A percentile compares a stretch with the other conserved stretches of the same genome.
phyloP scores from a whole-genome alignment of 2,113 vertebrate genomes.

The Strigops habroptila region DNA sequence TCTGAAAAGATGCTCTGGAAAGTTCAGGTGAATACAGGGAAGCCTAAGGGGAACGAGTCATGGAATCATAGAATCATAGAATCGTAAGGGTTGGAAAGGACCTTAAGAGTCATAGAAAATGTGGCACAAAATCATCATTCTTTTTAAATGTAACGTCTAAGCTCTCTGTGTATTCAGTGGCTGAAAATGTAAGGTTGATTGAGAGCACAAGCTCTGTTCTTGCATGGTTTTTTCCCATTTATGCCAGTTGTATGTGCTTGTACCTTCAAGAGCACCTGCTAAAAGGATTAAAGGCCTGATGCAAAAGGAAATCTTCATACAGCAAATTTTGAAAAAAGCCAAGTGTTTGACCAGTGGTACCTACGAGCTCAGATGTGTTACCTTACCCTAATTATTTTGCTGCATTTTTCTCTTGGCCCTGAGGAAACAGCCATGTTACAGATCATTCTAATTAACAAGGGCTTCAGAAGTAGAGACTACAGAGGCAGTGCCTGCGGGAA shows the following conservation, averaged over 20 bases:
- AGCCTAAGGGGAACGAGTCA: background rate
- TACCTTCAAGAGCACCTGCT: background rate
- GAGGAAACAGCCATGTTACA: background rate
- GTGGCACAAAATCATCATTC: background rate
- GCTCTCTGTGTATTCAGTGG: background rate
- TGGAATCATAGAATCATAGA: too few species aligned
- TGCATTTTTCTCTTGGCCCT: background rate
- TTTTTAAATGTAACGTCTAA: background rate
- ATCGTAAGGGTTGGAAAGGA: too few species aligned
- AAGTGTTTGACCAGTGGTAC: background rate
- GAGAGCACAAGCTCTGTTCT: background rate
- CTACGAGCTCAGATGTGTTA: background rate
- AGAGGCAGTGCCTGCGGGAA: background rate
- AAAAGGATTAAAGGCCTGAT: background rate
- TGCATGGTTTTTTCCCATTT: background rate
- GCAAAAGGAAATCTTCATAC: background rate
- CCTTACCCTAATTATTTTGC: slow-evolving; percentile 7
- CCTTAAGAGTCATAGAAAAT: background rate
- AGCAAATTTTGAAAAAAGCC: background rate
- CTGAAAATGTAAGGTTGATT: background rate
- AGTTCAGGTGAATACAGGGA: background rate
- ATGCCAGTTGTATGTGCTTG: background rate
- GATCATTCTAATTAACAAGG: slow-evolving; percentile 50
- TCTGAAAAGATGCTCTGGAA: background rate
- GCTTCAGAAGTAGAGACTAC: slow-evolving; percentile 32